Base-by-base conservation (phyloP, 35 echinoderm and acorn worm genomes). In the Apostichopus japonicus region DNA sequence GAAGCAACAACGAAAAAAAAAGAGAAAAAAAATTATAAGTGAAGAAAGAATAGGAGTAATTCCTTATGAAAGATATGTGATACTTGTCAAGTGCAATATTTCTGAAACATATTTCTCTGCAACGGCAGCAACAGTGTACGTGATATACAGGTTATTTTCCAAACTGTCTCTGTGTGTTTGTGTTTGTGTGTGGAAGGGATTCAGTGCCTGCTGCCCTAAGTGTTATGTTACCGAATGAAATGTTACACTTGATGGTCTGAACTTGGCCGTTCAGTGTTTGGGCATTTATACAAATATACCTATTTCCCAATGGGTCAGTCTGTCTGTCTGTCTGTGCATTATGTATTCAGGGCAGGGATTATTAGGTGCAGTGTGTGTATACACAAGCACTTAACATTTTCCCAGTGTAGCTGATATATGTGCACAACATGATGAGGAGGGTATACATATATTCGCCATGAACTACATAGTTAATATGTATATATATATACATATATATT, bases 241-340 rank as follows among this genome's bases (percentile, higher is more conserved):
- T 88, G 86, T 67, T 16, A 88, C 58, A 88, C 65, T 83, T 17
- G 22, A 83, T 83, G 80, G 86, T 88, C 86, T 88, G 86, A 88
- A 88, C 86, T 88, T 88, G 86, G 86, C 86, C 86, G 55, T 88
- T 24, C 86, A 88, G 57, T 88, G 86, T 72, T 88, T 63, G 86
- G 86, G 86, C 86, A 88, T 88, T 88, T 67, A 59, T 88, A 88
- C 86, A 88, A 88, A 88, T 72, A 88, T 62, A 88, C 86, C 86
- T 67, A 88, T 88, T 88, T 88, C 86, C 86, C 86, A 88, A 88
- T 88, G 86, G 86, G 86, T 88, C 86, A 88, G 86, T 88, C 86
- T 88, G 86, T 88, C 86, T 87, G 84, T 87, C 84, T 88, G 86
- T 88, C 86, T 88, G 57, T 88, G 65, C 59, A 87, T 87, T 87